Evolutionary conservation across 2,113 vertebrate genomes (phyloP).

Genomic region (Tetraodon nigroviridis): DNA sequence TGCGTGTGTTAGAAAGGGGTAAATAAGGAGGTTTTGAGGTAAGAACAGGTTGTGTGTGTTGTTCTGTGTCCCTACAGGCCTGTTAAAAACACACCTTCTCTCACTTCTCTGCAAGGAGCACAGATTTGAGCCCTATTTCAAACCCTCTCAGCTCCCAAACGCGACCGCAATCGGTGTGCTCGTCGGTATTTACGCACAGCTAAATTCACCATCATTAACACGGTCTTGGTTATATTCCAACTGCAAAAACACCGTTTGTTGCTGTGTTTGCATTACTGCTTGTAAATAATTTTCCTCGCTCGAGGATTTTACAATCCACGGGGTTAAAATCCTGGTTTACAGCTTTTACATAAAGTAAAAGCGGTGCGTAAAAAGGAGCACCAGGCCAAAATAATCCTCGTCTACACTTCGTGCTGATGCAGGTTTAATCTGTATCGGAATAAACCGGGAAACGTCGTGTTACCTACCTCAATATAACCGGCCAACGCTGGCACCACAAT

Average conservation of each 20-base stretch:
- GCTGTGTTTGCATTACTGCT: no score
- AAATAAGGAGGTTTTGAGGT: background rate
- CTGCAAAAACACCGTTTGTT: no score
- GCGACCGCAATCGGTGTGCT: slow-evolving; percentile 17
- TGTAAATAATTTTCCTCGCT: no score
- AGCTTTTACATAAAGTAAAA: no score
- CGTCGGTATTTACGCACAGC: slow-evolving; percentile 9
- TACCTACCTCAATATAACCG: slow-evolving; percentile 83
- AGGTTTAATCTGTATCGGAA: background rate
- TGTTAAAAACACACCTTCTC: slow-evolving; percentile 42
- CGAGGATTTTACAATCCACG: no score
- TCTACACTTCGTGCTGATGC: background rate
- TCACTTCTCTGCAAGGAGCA: slow-evolving; percentile 58
- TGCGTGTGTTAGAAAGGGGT: background rate
- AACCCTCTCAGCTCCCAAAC: slow-evolving; percentile 24
- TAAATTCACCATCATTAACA: background rate
- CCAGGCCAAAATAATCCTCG: slow-evolving; percentile 1
- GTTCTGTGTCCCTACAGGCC: slow-evolving; percentile 25
- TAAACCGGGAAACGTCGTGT: slow-evolving; percentile 1
- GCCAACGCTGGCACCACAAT: slow-evolving; percentile 75
- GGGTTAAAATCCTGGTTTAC: background rate
- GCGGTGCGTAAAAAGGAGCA: background rate
- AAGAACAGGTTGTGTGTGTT: slow-evolving; percentile 1
- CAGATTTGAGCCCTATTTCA: slow-evolving; percentile 12
- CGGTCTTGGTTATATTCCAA: background rate